phyloP scores from a whole-genome alignment of 2,888 invertebrate species.

The Malachius bipustulatus region DNA sequence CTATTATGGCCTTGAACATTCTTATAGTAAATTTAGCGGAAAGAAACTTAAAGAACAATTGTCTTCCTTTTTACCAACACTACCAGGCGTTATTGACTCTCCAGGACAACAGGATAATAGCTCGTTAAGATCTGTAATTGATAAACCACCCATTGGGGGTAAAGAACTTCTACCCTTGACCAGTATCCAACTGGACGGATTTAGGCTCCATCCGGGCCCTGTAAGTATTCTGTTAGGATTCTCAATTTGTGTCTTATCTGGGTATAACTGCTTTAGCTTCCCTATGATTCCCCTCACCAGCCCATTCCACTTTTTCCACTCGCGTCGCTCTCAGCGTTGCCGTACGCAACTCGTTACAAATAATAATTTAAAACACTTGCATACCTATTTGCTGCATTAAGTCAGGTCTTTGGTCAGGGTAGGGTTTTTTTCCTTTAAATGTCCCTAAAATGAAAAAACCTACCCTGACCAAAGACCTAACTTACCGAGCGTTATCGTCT shows the following conservation, averaged over 20 bases:
- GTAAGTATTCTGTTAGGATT: constrained; percentile 37
- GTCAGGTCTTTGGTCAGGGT: too few species aligned
- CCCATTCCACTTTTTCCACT: too few species aligned
- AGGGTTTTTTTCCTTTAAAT: too few species aligned
- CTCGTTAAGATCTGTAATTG: constrained; percentile 85
- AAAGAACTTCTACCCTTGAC: constrained; percentile 80
- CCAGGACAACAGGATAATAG: constrained; percentile 80
- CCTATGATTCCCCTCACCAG: not conserved
- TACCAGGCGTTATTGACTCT: constrained; percentile 91
- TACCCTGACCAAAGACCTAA: too few species aligned
- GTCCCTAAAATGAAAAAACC: too few species aligned
- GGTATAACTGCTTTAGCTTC: constrained; percentile 4
- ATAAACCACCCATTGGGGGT: constrained; percentile 87
- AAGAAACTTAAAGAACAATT: constrained; percentile 91
- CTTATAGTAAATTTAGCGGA: constrained; percentile 95
- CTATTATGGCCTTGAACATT: constrained; percentile 91
- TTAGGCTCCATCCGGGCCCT: constrained; percentile 89
- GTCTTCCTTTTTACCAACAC: constrained; percentile 87
- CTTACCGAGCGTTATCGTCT: too few species aligned
- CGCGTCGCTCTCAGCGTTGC: too few species aligned
- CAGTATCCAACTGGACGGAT: constrained; percentile 82
- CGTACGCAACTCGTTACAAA: constrained; percentile 7
- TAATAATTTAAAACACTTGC: not conserved
- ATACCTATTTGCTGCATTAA: not conserved
- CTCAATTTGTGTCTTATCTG: not conserved